Base-by-base conservation (phyloP, 2,113 vertebrate species). In the Anoura caudifer region DNA sequence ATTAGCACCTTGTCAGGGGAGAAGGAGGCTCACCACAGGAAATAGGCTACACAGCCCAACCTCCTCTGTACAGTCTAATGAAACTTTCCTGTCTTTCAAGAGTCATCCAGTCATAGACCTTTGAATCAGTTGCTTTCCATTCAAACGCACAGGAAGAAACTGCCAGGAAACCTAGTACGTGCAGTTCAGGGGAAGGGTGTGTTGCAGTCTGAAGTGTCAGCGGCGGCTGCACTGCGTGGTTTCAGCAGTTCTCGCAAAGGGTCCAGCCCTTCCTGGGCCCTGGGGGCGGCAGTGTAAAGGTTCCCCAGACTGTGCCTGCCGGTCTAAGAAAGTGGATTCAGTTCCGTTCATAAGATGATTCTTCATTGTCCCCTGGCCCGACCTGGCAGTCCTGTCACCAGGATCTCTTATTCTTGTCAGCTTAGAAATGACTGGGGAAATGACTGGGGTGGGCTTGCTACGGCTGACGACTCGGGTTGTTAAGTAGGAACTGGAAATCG, bases 81-180 rank as follows among this genome's bases (percentile, higher is more conserved):
- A 45, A 75, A 79, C 19, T 24, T 20, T 1, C 12, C 26, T 8
- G 1, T 73, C 80, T 91, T 22, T 45, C 13, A 33, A 33, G 45
- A 36, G 20, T 12, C 50, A 36, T 36, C 52, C 22, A 3, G 0
- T 43, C 73, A 3, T 2, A 0, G 2, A 72, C 14, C 14, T 38
- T 52, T 61, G 11, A 3, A 0, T 81, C 36, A 61, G 75, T 54
- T 90, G 83, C 67, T 36, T 75, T 76, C n/a, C 33, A 5, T 69
- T 50, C 65, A 97, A 43, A 76, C 43, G 50, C 63, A 19, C 13
- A 17, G 70, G 79, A 84, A 50, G 76, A 75, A 54, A 61, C 45
- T 47, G 3, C 52, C 54, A 14, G 11, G 73, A 65, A 86, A 54
- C 1, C 0, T 15, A 16, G 22, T n/a, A 12, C 0, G 0, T 47